phyloP scores from a whole-genome alignment of 2,888 invertebrate genomes.

The Platycnemis pennipes region DNA sequence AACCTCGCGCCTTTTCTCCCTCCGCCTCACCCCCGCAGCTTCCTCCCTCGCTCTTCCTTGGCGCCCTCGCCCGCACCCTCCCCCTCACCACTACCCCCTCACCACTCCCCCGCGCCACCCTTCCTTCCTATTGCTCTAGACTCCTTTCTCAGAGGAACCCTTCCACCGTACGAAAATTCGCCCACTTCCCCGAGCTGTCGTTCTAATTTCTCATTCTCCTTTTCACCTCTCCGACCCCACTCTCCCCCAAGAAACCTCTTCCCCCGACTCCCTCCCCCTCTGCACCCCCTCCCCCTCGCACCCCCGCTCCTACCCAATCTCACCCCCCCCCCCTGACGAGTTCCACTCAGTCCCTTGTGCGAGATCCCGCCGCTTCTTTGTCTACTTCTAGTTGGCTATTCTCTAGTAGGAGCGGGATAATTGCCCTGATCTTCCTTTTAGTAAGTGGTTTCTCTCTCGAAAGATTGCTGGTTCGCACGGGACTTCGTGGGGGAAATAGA shows the following conservation, averaged over 20 bases:
- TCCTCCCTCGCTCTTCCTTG: not conserved
- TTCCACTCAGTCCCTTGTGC: too few relatives aligned
- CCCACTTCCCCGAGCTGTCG: slow-evolving; percentile 23
- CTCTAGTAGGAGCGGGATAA: not conserved
- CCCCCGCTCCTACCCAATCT: not conserved
- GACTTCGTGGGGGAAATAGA: not conserved
- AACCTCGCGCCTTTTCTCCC: not conserved
- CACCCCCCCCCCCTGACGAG: too few relatives aligned
- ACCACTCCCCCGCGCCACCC: not conserved
- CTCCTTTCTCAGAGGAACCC: slow-evolving; percentile 14
- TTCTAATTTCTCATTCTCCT: slow-evolving; percentile 43
- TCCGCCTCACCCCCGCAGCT: not conserved
- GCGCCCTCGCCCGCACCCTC: not conserved
- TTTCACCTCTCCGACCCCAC: not conserved
- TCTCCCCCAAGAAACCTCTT: too few relatives aligned
- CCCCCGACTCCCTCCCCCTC: not conserved
- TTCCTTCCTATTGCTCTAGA: not conserved
- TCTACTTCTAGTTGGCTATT: not conserved
- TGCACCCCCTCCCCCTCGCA: not conserved
- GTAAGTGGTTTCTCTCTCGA: not conserved
- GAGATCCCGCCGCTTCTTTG: not conserved
- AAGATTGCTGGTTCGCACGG: not conserved
- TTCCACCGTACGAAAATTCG: not conserved
- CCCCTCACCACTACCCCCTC: not conserved
- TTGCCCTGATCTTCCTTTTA: not conserved